A percentile compares a stretch with the other conserved stretches of the same genome.
Evolutionary conservation across 2,113 vertebrate genomes (phyloP).

Genomic region (Willisornis vidua): DNA sequence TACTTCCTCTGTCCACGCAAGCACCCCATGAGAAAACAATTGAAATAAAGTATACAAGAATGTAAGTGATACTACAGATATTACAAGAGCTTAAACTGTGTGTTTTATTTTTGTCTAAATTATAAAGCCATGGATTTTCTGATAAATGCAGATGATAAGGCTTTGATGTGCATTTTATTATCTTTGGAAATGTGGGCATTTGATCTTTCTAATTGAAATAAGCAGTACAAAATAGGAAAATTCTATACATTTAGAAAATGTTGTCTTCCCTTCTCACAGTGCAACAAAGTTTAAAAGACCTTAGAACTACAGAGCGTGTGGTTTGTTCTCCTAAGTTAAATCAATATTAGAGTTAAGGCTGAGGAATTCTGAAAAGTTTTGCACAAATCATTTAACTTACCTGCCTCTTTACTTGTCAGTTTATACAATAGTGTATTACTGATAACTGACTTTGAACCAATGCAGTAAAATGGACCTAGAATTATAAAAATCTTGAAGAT

Average conservation of each 20-base stretch:
- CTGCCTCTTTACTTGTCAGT: not conserved
- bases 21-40: not conserved
- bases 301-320: not conserved
- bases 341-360: not conserved
- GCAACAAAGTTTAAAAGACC: not conserved
- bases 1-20: not conserved
- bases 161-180: not conserved
- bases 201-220: not conserved
- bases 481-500: not conserved
- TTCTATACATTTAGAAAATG: not conserved
- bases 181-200: not conserved
- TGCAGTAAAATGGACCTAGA: not conserved
- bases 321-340: not conserved
- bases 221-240: not conserved
- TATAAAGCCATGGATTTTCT: not conserved
- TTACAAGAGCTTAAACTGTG: not conserved
- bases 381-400: not conserved
- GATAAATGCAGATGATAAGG: not conserved
- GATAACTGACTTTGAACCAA: not conserved
- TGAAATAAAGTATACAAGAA: not conserved
- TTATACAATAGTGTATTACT: not conserved
- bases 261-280: not conserved
- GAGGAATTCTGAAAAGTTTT: not conserved
- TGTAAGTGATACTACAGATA: not conserved
- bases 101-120: not conserved